These are phyloP conservation scores for Labia minor DNA, from an alignment of 2,888 invertebrate genomes.

Conservation along the genomic window DNA sequence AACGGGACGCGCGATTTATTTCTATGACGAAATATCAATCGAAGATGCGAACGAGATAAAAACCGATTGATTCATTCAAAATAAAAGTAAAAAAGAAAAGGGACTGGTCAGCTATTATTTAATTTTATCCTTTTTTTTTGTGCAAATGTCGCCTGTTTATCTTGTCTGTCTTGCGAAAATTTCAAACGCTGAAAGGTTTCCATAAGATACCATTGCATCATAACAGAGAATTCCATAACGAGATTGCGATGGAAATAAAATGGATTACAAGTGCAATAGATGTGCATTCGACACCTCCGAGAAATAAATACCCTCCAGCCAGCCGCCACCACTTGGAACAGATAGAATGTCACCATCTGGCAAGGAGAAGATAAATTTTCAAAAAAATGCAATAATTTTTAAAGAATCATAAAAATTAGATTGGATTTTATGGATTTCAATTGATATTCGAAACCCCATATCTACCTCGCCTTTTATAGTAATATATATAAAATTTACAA, in stretches of 20 bases:
- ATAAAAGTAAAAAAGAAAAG: background rate
- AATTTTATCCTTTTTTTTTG: background rate
- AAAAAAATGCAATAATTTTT: too few relatives aligned
- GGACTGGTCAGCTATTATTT: background rate
- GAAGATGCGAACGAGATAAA: too few relatives aligned
- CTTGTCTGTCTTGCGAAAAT: background rate
- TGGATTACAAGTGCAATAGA: conserved; percentile 13
- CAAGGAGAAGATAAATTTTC: too few relatives aligned
- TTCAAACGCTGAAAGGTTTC: background rate
- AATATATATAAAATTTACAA: too few relatives aligned
- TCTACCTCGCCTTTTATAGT: too few relatives aligned
- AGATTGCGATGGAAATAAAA: conserved; percentile 4
- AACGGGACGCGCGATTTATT: too few relatives aligned
- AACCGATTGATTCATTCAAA: background rate
- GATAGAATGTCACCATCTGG: too few relatives aligned
- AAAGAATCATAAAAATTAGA: too few relatives aligned
- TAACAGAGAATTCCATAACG: background rate
- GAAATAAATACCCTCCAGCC: background rate
- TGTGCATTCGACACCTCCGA: conserved; percentile 13
- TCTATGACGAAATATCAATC: too few relatives aligned
- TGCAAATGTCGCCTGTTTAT: background rate
- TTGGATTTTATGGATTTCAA: too few relatives aligned
- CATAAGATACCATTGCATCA: background rate
- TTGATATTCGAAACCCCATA: too few relatives aligned
- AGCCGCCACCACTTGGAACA: too few relatives aligned